These are phyloP conservation scores for silkworm (Bombyx mori) DNA, from an alignment of 1,140 invertebrate genomes.

Conservation along the genomic window ASM3026992v2 NC_085133.1:10358501-10359000, in stretches of 20 bases:
- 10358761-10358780: constrained; percentile 37
- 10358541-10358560: constrained; percentile 34
- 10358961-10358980: constrained; percentile 35
- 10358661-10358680: constrained; percentile 17
- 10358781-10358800: constrained; percentile 47
- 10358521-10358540: constrained; percentile 30
- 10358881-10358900: constrained; percentile 76
- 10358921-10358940: constrained; percentile 40
- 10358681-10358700: constrained; percentile 25
- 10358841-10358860: constrained; percentile 69
- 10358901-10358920: constrained; percentile 59
- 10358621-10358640: constrained; percentile 39
- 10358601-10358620: constrained; percentile 36
- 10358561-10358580: constrained; percentile 49
- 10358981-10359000: constrained; percentile 17
- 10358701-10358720: constrained; percentile 31
- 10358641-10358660: constrained; percentile 34
- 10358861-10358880: constrained; percentile 62
- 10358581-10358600: constrained; percentile 39
- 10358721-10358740: constrained; percentile 27
- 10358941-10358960: constrained; percentile 44
- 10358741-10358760: constrained; percentile 38
- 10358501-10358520: constrained; percentile 18
- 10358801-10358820: constrained; percentile 71
- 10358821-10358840: constrained; percentile 75